These are phyloP conservation scores for Acanthis flammea DNA, from an alignment of 2,797 vertebrate species.

Conservation along the genomic window DNA sequence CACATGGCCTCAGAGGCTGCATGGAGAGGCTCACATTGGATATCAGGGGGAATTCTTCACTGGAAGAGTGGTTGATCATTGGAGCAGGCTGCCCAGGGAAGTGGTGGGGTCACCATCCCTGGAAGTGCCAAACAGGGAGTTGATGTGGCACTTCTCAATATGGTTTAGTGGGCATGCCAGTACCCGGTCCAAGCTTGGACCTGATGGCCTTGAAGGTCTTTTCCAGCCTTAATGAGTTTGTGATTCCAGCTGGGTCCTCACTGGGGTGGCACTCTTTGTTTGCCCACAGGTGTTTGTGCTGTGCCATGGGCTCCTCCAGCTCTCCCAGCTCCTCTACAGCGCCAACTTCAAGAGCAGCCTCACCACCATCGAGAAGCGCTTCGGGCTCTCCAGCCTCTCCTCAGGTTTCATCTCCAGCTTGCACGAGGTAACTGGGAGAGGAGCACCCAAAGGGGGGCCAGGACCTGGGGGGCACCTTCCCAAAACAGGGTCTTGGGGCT, in stretches of 20 bases:
- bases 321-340: constrained; percentile 92
- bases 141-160: background rate
- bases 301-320: constrained; percentile 92
- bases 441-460: fast-evolving
- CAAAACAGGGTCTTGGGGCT: background rate
- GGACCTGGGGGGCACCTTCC: background rate
- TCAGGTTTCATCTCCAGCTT: constrained; percentile 94
- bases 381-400: constrained; percentile 94
- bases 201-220: background rate
- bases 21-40: background rate
- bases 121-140: fast-evolving
- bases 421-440: constrained; percentile 84
- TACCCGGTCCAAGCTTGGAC: background rate
- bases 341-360: constrained; percentile 97
- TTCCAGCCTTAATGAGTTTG: background rate
- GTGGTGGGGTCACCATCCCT: background rate
- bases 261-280: background rate
- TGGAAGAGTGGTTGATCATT: background rate
- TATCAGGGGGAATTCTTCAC: background rate
- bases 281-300: constrained; percentile 86
- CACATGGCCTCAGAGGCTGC: fast-evolving
- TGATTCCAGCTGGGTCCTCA: background rate
- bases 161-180: fast-evolving
- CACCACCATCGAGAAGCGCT: constrained; percentile 93
- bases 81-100: background rate